A percentile compares a stretch with the other conserved stretches of the same genome.
Conservation (phyloP, 2,888 invertebrate genomes). For the Melangyna quadrimaculata region DNA sequence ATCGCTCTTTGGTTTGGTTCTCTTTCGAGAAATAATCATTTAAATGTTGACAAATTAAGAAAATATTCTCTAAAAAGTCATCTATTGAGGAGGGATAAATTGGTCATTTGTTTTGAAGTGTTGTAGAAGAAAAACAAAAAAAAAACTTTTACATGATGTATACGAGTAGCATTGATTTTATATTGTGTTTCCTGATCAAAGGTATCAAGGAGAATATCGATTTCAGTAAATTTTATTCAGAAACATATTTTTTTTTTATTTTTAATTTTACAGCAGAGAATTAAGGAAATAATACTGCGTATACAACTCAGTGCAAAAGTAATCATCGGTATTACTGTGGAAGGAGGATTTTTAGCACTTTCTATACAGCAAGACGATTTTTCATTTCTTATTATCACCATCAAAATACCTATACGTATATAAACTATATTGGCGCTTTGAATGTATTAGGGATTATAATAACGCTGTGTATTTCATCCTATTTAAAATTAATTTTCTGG, state of each 20-base stretch:
- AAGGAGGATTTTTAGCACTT: neutral
- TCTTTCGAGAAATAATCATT: neutral
- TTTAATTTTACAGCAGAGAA: neutral
- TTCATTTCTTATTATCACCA: neutral
- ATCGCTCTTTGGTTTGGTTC: neutral
- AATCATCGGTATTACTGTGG: neutral
- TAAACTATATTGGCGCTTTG: too few relatives aligned
- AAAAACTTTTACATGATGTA: neutral
- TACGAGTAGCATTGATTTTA: neutral
- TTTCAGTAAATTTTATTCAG: neutral
- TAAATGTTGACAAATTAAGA: constrained; percentile 42
- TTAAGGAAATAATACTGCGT: neutral
- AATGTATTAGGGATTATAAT: too few relatives aligned
- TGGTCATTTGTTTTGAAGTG: constrained; percentile 8
- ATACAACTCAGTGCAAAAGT: neutral
- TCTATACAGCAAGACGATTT: neutral
- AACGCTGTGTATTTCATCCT: neutral
- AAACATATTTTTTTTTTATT: neutral
- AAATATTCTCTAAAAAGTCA: constrained; percentile 25
- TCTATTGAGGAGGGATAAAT: constrained; percentile 27
- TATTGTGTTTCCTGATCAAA: constrained; percentile 6
- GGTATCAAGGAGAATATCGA: neutral
- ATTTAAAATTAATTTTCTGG: neutral
- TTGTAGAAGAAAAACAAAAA: neutral
- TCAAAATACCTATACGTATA: too few relatives aligned